These are phyloP conservation scores for Gobionotothen gibberifrons DNA, from an alignment of 2,797 vertebrate species.

Conservation along the genomic window DNA sequence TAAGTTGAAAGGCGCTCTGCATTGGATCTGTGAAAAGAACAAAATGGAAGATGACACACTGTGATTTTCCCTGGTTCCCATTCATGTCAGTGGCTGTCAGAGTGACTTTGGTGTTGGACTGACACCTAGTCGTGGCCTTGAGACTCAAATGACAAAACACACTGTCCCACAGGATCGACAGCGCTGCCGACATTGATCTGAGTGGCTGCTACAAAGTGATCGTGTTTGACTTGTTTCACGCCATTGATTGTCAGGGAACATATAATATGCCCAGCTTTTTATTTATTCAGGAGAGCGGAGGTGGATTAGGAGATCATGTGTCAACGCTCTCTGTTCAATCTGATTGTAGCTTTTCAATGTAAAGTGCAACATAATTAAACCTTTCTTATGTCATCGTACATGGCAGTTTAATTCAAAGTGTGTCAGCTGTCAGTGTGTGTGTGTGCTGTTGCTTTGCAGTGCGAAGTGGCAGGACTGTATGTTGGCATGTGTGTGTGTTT, in stretches of 20 bases:
- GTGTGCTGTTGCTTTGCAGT: slow-evolving; percentile 31
- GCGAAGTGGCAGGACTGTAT: slow-evolving; percentile 53
- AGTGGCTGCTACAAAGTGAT: slow-evolving; percentile 50
- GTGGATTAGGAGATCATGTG: background rate
- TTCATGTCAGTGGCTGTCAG: slow-evolving; percentile 52
- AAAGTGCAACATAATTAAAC: background rate
- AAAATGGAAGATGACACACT: slow-evolving; percentile 48
- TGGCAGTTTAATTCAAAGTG: slow-evolving; percentile 37
- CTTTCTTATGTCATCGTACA: background rate
- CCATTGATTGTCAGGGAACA: slow-evolving; percentile 59
- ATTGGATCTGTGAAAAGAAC: slow-evolving; percentile 37
- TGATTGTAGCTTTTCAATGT: slow-evolving; percentile 5
- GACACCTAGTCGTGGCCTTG: slow-evolving; percentile 48
- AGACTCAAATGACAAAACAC: slow-evolving; percentile 56
- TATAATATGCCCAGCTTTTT: slow-evolving; percentile 25
- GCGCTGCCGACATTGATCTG: slow-evolving; percentile 45
- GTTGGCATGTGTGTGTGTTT: slow-evolving; percentile 67
- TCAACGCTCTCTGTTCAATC: slow-evolving; percentile 18
- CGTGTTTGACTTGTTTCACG: slow-evolving; percentile 66
- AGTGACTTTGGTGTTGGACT: slow-evolving; percentile 55
- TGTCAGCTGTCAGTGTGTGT: slow-evolving; percentile 31
- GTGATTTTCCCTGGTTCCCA: slow-evolving; percentile 44
- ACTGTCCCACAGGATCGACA: slow-evolving; percentile 45
- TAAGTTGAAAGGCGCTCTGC: background rate
- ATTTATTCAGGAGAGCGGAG: slow-evolving; percentile 6